Percentiles rank a stretch among this genome's conserved stretches.
phyloP scores from a whole-genome alignment of 2,113 vertebrate genomes.

The Corythaeola cristata region DNA sequence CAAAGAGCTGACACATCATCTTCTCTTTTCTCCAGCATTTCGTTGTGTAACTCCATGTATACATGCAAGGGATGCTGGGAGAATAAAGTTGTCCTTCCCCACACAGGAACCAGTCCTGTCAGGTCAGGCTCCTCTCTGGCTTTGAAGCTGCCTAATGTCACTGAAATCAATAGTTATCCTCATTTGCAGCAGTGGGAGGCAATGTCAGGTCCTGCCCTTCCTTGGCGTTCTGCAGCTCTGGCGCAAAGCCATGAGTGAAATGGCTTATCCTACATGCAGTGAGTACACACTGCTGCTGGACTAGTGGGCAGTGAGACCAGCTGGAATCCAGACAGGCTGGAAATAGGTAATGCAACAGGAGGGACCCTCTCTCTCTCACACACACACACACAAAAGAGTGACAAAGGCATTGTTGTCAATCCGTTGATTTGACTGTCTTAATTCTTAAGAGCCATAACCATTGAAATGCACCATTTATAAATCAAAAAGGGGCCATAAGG shows the following conservation, averaged over 20 bases:
- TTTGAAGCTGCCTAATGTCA: not conserved
- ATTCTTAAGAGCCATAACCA: not conserved
- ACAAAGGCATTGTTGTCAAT: not conserved
- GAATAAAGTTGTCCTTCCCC: not conserved
- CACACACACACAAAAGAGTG: not conserved
- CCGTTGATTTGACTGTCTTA: not conserved
- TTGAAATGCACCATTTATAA: not conserved
- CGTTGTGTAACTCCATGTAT: not conserved
- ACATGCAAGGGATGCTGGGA: not conserved
- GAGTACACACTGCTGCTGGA: not conserved
- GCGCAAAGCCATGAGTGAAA: not conserved
- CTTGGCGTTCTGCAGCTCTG: not conserved
- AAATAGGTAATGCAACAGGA: not conserved
- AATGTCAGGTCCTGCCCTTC: not conserved
- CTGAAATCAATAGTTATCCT: not conserved
- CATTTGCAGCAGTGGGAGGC: not conserved
- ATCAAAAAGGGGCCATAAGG: not conserved
- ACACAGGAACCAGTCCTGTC: not conserved
- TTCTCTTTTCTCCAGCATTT: not conserved
- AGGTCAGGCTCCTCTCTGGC: not conserved
- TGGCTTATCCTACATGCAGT: not conserved
- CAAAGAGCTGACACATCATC: not conserved
- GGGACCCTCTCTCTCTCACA: too few species aligned
- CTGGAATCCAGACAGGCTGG: not conserved
- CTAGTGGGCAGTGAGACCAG: not conserved